Evolutionary conservation across 2,113 vertebrate species (phyloP).

Genomic region (Gobiocypris rarus): DNA sequence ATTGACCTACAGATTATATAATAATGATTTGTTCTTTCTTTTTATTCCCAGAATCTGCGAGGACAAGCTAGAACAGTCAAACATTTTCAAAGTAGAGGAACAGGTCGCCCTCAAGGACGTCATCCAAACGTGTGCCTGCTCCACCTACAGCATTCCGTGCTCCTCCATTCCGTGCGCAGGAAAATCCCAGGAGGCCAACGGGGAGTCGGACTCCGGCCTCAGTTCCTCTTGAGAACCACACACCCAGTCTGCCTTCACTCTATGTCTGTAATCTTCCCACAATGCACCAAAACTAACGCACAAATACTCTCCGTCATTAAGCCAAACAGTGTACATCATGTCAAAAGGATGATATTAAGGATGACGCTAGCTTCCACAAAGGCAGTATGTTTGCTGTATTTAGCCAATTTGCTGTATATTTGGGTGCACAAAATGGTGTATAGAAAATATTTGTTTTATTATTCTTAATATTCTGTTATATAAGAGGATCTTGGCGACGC

Average conservation of each 20-base stretch:
- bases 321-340: not conserved
- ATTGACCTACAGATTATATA: not conserved
- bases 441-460: not conserved
- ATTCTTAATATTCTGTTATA: not conserved
- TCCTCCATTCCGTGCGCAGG: conserved; percentile 56
- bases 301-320: conserved; percentile 7
- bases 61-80: conserved; percentile 84
- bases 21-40: not conserved
- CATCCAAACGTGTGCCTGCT: conserved; percentile 84
- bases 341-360: not conserved
- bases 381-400: conserved; percentile 22
- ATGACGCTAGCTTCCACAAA: not conserved
- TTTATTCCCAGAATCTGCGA: conserved; percentile 87
- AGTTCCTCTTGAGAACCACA: conserved; percentile 68
- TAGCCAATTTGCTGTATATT: conserved; percentile 37
- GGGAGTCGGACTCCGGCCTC: conserved; percentile 72
- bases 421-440: conserved; percentile 6
- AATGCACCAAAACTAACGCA: conserved; percentile 18
- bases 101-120: conserved; percentile 83
- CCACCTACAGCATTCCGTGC: conserved; percentile 81
- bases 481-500: not conserved
- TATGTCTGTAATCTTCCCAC: not conserved
- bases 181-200: conserved; percentile 49
- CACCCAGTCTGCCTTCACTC: not conserved
- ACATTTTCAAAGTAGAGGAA: conserved; percentile 94